Base-by-base conservation (phyloP, 2,113 vertebrate species). In the Cromileptes altivelis region DNA sequence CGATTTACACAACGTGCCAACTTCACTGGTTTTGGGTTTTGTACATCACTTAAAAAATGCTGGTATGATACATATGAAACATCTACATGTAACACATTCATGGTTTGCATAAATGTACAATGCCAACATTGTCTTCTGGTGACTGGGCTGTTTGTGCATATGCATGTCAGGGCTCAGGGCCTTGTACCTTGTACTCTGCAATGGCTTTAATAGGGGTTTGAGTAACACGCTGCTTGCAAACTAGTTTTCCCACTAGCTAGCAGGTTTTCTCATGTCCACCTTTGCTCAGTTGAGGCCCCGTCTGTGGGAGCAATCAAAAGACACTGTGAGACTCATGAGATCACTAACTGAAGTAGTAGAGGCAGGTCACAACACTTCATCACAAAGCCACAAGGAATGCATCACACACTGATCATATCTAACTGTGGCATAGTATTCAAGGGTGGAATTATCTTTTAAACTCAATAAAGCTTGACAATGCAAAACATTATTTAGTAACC, bases 311-410 rank as follows among this genome's bases (percentile, higher is more conserved):
- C 18, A 78, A 27, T 81, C 55, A 76, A 75, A 87, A 18, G 61
- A 15, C 33, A 21, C 53, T 61, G 71, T 30, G 37, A 71, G 45
- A 76, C 61, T 45, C 80, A 67, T 45, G 64, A 81, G 57, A 73
- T 84, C 62, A 64, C 62, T 57, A 76, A 77, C 57, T n/a, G 64
- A 84, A 84, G 14, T 1, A 45, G 45, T 4, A 3, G 15, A 85
- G 84, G 81, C 69, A 84, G 81, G 84, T 92, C 75, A 69, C 76
- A 81, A 87, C 82, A 82, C 45, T 80, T 86, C 55, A 85, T 80
- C 70, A 81, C 53, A 82, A 78, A 75, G 70, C 57, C 21, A 58
- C 13, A 6, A 86, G 78, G 88, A 92, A 91, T 89, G 86, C 80
- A 82, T 82, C 17, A 63, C 9, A 58, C 42, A 21, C 1, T 18